Evolutionary conservation across 2,888 invertebrate species (phyloP), one percentile per base, ranked within the genome.

Genomic region (Netelia virgata): DNA sequence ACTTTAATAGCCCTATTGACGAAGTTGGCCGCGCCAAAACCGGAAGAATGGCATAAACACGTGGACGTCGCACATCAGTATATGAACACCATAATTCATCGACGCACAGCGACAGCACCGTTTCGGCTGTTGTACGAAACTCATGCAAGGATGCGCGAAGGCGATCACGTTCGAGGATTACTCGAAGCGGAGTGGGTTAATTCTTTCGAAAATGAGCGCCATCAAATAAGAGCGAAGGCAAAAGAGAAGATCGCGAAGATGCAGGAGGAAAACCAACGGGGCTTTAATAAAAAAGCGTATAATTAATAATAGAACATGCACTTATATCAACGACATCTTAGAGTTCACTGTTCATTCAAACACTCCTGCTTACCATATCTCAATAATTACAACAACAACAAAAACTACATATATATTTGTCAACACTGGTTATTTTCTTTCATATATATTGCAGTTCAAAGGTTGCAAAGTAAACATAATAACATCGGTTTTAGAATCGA

Each of bases 1-100:
- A 90, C 88, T 0, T 86, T 92, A 0, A 90, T 91, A 55, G 87
- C 91, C 0, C 82, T 91, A 9, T 50, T 93, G 5, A 87, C 91
- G 0, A 93, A 93, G 73, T 66, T 93, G 3, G 86, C 88, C 20
- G 74, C 90, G 1, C 89, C 88, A 88, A 79, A 70, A 2, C 69
- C 79, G 1, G 69, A 28, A 14, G 59, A 85, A 1, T 82, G 85
- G 74, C 53, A 70, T n/a, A 8, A 20, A 36, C 36, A 79, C 63
- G 1, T 82, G 5, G 41, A 41, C 11, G n/a, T 43, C 8, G 70
- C 68, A 5, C 78, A 86, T 43, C 53, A 75, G 53, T 77, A 50
- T 43, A 43, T 86, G 20, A 82, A 86, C 16, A n/a, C 68, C n/a
- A 61, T 78, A 3, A 10, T 55, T 0, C 47, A 69, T 41, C 63